Percentiles rank a stretch among this genome's conserved stretches.
phyloP scores from a whole-genome alignment of 2,797 vertebrate species.

The Heliangelus exortis region DNA sequence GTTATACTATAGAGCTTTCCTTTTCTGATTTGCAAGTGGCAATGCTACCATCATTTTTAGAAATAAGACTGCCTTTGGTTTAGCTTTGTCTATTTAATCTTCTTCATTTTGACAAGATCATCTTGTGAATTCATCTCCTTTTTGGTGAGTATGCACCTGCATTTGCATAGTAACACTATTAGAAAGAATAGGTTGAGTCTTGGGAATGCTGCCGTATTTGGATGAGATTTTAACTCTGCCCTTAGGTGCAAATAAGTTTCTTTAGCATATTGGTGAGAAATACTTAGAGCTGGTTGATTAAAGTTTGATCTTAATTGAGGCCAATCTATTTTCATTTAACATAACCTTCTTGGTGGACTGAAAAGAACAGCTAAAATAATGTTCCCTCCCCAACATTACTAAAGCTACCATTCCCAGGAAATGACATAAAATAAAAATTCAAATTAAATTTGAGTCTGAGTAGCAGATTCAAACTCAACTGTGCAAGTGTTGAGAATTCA shows the following conservation, averaged over 20 bases:
- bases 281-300: background rate
- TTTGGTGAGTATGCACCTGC: background rate
- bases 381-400: background rate
- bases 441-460: background rate
- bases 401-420: background rate
- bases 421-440: background rate
- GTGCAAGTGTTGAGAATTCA: background rate
- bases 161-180: background rate
- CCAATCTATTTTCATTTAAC: background rate
- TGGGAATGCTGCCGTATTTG: background rate
- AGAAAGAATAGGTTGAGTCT: background rate
- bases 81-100: background rate
- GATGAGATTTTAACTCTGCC: background rate
- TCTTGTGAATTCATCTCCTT: background rate
- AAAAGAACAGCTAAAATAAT: background rate
- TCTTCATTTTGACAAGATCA: accelerated
- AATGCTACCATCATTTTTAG: background rate
- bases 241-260: background rate
- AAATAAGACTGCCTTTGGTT: background rate
- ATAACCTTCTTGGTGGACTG: background rate
- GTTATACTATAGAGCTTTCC: background rate
- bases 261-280: background rate
- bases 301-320: background rate
- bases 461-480: background rate
- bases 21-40: background rate